A percentile compares a stretch with the other conserved stretches of the same genome.
Conservation (phyloP, 1,140 invertebrate species). For the Trigoniulus corallinus region DNA sequence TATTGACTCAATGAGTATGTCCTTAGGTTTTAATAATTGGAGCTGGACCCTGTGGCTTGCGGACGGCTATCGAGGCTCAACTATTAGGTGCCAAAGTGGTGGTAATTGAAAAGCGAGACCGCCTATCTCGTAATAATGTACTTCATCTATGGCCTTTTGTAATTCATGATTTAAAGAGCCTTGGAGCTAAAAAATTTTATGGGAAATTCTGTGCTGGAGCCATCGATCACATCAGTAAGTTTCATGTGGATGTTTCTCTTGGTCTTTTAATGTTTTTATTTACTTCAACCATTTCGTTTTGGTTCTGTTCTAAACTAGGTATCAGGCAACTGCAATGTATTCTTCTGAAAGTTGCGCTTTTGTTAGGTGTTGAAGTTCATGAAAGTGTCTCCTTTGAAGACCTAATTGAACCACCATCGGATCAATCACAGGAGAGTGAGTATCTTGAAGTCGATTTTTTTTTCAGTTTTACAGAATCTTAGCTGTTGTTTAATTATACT, state of each 20-base stretch:
- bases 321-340: constrained; percentile 93
- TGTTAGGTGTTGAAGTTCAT: constrained; percentile 93
- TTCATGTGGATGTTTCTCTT: constrained; percentile 1
- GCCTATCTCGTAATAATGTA: constrained; percentile 91
- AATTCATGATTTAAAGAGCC: constrained; percentile 79
- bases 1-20: constrained; percentile 1
- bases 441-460: constrained; percentile 15
- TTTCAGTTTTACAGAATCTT: no score
- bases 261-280: not conserved
- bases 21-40: constrained; percentile 72
- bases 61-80: constrained; percentile 91
- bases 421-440: constrained; percentile 48
- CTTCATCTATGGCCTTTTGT: constrained; percentile 98
- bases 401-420: constrained; percentile 54
- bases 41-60: constrained; percentile 83
- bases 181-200: constrained; percentile 97
- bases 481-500: not conserved
- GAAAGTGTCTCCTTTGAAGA: constrained; percentile 80
- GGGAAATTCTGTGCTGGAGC: constrained; percentile 97
- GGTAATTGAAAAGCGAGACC: constrained; percentile 77
- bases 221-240: constrained; percentile 89
- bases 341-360: constrained; percentile 80
- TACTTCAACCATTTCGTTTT: not conserved
- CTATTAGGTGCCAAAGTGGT: constrained; percentile 89
- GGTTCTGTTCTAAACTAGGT: constrained; percentile 24